Percentiles rank a stretch among this genome's conserved stretches.
Conservation (phyloP, 1,140 invertebrate species). For the Camponotus vicinus region DNA sequence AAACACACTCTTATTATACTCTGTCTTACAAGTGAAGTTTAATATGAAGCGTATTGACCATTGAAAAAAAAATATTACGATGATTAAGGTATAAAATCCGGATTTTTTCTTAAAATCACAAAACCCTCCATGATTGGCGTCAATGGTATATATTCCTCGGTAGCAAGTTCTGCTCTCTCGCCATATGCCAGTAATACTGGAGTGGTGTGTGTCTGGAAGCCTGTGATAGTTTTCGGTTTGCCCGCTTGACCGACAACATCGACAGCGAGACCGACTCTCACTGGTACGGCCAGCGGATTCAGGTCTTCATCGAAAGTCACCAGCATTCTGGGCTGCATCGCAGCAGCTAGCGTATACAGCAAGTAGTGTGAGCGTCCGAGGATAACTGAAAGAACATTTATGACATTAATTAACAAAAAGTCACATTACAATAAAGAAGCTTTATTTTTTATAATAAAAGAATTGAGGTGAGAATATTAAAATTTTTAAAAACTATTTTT, state of each 20-base stretch:
- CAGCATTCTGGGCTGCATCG: conserved; percentile 99
- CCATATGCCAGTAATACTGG: conserved; percentile 98
- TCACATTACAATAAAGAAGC: not conserved
- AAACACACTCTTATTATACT: conserved; percentile 58
- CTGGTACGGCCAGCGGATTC: conserved; percentile 97
- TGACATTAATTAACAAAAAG: conserved; percentile 4
- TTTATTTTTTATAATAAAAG: not conserved
- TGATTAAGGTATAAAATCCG: conserved; percentile 87
- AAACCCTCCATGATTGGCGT: conserved; percentile 99
- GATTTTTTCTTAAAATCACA: conserved; percentile 99
- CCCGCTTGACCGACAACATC: conserved; percentile 99
- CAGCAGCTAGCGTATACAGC: conserved; percentile 97
- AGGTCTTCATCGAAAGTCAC: conserved; percentile 99
- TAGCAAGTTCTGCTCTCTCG: conserved; percentile 98
- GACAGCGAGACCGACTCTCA: conserved; percentile 99
- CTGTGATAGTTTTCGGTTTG: conserved; percentile 99
- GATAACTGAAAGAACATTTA: conserved; percentile 90
- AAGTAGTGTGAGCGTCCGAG: conserved; percentile 98
- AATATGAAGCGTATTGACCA: conserved; percentile 49
- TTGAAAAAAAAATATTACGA: conserved; percentile 7
- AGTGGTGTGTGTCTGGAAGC: conserved; percentile 99
- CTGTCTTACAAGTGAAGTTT: conserved; percentile 51
- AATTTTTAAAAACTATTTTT: too few species aligned
- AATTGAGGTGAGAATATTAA: not conserved
- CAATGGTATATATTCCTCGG: conserved; percentile 98